Conservation (phyloP, 2,888 invertebrate species). For the Eucriotettix oculatus region DNA sequence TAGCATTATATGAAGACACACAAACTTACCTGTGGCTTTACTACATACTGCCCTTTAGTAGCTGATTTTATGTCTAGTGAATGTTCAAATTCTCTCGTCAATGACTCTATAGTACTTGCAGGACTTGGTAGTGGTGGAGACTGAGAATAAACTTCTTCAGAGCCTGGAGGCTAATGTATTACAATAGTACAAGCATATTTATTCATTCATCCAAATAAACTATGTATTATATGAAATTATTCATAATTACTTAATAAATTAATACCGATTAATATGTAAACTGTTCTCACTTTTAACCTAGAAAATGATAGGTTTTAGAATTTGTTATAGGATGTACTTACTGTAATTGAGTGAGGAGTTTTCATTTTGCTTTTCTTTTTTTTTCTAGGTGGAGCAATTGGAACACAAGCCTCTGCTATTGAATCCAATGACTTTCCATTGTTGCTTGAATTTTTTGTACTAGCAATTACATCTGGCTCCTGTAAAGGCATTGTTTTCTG, state of each 20-base stretch:
- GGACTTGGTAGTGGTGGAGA: constrained; percentile 50
- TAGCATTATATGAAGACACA: neutral
- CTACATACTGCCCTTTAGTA: constrained; percentile 42
- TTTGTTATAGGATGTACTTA: constrained; percentile 17
- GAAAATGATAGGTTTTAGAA: neutral
- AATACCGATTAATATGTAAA: too few relatives aligned
- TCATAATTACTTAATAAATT: neutral
- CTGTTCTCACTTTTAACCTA: too few relatives aligned
- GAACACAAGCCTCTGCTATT: constrained; percentile 17
- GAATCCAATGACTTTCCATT: constrained; percentile 15
- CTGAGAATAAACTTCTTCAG: constrained; percentile 21
- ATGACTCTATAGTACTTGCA: constrained; percentile 60
- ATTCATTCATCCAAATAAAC: neutral
- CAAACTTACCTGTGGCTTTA: constrained; percentile 35
- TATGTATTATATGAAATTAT: neutral
- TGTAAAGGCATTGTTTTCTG: constrained; percentile 31
- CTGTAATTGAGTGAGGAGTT: constrained; percentile 21
- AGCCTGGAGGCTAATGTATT: constrained; percentile 25
- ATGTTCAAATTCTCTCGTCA: constrained; percentile 69
- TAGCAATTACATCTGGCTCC: constrained; percentile 87
- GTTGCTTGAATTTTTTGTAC: constrained; percentile 48
- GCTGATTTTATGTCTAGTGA: constrained; percentile 51
- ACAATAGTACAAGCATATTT: constrained; percentile 4
- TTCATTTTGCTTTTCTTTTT: constrained; percentile 47
- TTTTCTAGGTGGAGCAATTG: constrained; percentile 63